Conservation (phyloP, 1,140 invertebrate genomes). For the Dermatophagoides farinae region DNA sequence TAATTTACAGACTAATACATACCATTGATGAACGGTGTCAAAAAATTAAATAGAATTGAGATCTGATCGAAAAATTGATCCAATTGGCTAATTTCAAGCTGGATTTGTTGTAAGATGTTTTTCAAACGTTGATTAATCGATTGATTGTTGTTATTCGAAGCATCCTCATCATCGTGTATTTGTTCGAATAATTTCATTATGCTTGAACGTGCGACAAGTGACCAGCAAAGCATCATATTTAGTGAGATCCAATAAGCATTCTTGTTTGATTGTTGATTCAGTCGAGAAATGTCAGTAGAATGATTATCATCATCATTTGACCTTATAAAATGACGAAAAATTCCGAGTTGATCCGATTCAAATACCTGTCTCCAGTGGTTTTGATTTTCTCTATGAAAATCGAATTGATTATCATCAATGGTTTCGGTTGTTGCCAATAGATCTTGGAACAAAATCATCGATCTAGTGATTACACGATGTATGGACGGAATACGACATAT, state of each 20-base stretch:
- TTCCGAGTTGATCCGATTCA: not conserved
- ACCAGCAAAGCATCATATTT: conserved; percentile 4
- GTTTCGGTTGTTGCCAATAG: not conserved
- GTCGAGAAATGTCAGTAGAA: not conserved
- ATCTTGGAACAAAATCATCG: not conserved
- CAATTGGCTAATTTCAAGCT: not conserved
- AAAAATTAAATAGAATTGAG: conserved; percentile 1
- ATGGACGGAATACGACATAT: conserved; percentile 2
- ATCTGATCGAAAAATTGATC: conserved; percentile 2
- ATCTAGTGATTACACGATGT: not conserved
- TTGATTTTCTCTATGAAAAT: conserved; percentile 4
- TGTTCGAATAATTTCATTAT: conserved; percentile 1
- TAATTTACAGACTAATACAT: not conserved
- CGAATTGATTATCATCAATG: not conserved
- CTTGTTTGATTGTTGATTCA: not conserved
- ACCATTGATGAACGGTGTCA: conserved; percentile 7
- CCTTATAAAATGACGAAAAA: not conserved
- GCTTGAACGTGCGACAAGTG: not conserved
- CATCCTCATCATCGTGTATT: not conserved
- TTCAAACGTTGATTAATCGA: not conserved
- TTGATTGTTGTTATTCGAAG: not conserved
- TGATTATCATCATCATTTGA: not conserved
- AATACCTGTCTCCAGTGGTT: conserved; percentile 1
- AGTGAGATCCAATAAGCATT: conserved; percentile 4
- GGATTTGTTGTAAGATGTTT: not conserved